Percentiles rank a stretch among this genome's conserved stretches.
These are phyloP conservation scores for Drosophila paulistorum DNA, from an alignment of 1,140 invertebrate genomes.

Conservation along the genomic window DNA sequence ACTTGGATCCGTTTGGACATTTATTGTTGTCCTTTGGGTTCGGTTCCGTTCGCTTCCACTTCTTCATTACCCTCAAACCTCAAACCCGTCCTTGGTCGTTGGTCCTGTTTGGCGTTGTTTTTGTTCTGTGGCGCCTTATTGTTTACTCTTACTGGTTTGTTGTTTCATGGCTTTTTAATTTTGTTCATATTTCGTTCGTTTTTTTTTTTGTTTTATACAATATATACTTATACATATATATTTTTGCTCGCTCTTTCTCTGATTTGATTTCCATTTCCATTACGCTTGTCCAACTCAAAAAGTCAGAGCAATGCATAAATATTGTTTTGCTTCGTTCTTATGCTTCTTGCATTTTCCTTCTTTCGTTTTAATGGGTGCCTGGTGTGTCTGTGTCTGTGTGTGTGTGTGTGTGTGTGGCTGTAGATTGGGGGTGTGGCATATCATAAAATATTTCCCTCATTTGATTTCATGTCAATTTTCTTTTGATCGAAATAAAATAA, in stretches of 20 bases:
- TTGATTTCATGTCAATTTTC: conserved; percentile 74
- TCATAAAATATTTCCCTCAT: conserved; percentile 62
- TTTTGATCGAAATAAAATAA: conserved; percentile 69
- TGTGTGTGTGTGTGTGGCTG: background rate
- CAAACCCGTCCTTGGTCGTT: background rate
- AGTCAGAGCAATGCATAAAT: conserved; percentile 28
- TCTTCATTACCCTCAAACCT: background rate
- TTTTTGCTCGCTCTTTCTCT: background rate
- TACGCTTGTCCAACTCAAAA: conserved; percentile 16
- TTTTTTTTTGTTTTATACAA: background rate
- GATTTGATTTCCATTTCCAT: conserved; percentile 44
- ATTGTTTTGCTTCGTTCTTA: conserved; percentile 22
- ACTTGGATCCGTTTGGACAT: conserved; percentile 1
- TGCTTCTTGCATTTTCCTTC: conserved; percentile 13
- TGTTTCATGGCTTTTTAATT: conserved; percentile 50
- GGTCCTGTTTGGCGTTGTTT: background rate
- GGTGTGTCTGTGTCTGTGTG: background rate
- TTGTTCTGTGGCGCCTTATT: conserved; percentile 20
- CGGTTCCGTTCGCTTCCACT: background rate
- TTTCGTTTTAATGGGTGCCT: conserved; percentile 35
- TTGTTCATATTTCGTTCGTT: conserved; percentile 17
- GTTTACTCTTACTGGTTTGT: conserved; percentile 19
- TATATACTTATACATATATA: background rate
- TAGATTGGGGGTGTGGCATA: background rate
- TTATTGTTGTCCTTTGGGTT: conserved; percentile 12